Conservation (phyloP, 2,888 invertebrate genomes). For the Tetrapedia diversipes region DNA sequence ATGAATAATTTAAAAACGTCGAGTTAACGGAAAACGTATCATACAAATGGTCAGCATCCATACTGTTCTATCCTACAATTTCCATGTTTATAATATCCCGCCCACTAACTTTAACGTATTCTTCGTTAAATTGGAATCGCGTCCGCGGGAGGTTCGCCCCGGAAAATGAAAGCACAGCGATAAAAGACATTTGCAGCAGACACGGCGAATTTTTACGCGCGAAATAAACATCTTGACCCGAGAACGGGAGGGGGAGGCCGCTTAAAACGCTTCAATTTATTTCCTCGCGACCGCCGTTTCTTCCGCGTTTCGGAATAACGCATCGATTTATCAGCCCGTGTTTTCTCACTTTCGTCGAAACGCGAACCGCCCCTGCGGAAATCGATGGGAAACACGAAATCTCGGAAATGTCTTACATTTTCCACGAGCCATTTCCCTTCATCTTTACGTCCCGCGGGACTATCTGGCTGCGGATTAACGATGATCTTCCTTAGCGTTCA, state of each 20-base stretch:
- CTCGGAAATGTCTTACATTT: constrained; percentile 51
- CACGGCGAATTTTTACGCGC: neutral
- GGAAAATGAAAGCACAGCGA: constrained; percentile 6
- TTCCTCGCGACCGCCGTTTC: neutral
- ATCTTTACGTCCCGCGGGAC: constrained; percentile 47
- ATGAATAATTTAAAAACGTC: neutral
- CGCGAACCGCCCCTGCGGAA: neutral
- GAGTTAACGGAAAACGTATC: neutral
- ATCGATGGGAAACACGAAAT: constrained; percentile 29
- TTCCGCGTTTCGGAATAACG: neutral
- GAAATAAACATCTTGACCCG: too few relatives aligned
- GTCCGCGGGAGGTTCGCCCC: neutral
- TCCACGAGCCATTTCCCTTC: constrained; percentile 65
- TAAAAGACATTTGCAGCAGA: neutral
- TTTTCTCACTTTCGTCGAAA: constrained; percentile 13
- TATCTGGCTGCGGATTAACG: constrained; percentile 61
- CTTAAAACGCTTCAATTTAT: neutral
- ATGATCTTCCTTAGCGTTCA: constrained; percentile 57
- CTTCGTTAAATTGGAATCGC: constrained; percentile 8
- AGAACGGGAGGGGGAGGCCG: neutral
- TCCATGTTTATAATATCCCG: constrained; percentile 13
- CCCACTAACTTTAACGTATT: constrained; percentile 12
- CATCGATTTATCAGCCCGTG: neutral
- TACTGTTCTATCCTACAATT: constrained; percentile 1
- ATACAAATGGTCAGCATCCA: neutral